Conservation (phyloP, 23 tunicate genomes). For the Styela clava region DNA sequence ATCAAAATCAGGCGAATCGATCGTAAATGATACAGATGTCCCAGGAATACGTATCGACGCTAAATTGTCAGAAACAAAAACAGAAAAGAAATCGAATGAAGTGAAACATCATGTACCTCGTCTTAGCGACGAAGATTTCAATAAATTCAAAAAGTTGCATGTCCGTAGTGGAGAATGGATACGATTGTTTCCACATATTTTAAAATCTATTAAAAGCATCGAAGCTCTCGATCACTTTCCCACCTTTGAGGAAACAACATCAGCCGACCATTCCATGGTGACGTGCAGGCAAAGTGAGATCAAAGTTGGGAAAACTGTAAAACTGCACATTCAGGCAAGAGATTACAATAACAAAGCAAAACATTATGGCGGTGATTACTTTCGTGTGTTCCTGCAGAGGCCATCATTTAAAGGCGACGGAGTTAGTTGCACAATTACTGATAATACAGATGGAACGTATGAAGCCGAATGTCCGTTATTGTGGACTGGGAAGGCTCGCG, state of each 20-base stretch:
- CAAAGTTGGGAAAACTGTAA: neutral
- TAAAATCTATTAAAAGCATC: neutral
- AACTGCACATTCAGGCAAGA: neutral
- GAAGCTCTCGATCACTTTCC: neutral
- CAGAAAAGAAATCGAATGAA: neutral
- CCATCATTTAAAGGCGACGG: neutral
- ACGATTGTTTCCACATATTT: neutral
- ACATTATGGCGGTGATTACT: slow-evolving; percentile 13
- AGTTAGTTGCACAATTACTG: neutral
- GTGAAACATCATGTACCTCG: neutral
- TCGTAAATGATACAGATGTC: neutral
- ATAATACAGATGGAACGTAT: neutral
- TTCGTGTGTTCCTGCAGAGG: neutral
- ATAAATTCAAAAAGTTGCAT: neutral
- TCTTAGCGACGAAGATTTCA: neutral
- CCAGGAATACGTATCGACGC: neutral
- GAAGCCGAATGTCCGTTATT: neutral
- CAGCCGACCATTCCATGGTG: neutral
- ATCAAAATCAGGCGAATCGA: neutral
- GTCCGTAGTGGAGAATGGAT: neutral
- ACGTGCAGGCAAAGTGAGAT: neutral
- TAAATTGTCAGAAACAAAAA: neutral
- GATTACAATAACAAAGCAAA: neutral
- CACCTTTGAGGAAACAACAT: neutral
- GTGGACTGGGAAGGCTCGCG: neutral